These are phyloP conservation scores for Nineta flava DNA, from an alignment of 2,888 invertebrate genomes.

Conservation along the genomic window DNA sequence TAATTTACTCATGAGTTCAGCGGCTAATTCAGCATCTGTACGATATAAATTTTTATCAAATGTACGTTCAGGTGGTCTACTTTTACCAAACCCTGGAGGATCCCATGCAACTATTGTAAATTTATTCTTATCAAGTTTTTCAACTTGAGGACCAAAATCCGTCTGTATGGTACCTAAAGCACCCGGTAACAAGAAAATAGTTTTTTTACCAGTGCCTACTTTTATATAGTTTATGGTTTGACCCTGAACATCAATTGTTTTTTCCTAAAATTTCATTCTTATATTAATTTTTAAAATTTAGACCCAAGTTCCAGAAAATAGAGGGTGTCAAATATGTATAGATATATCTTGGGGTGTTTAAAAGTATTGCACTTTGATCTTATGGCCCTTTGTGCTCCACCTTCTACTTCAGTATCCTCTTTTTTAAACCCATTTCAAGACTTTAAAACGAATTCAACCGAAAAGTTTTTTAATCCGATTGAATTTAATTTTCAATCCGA, in stretches of 20 bases:
- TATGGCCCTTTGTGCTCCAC: too few relatives aligned
- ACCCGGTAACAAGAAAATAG: slow-evolving; percentile 60
- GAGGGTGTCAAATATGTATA: too few relatives aligned
- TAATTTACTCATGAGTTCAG: slow-evolving; percentile 55
- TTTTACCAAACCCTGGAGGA: slow-evolving; percentile 76
- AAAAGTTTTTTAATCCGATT: too few relatives aligned
- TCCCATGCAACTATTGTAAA: slow-evolving; percentile 63
- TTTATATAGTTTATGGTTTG: slow-evolving; percentile 43
- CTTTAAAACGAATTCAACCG: too few relatives aligned
- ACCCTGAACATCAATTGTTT: slow-evolving; percentile 42
- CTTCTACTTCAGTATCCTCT: too few relatives aligned
- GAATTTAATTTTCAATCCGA: too few relatives aligned
- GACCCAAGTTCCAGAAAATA: too few relatives aligned
- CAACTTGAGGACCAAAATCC: slow-evolving; percentile 65
- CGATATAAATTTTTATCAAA: slow-evolving; percentile 55
- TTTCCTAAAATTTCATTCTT: slow-evolving; percentile 39
- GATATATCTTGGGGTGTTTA: too few relatives aligned
- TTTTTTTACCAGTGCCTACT: slow-evolving; percentile 41
- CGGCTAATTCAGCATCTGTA: slow-evolving; percentile 55
- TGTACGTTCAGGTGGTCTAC: slow-evolving; percentile 58
- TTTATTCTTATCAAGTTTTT: slow-evolving; percentile 41
- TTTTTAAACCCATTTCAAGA: too few relatives aligned
- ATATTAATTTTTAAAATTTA: too few relatives aligned
- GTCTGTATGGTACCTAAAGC: slow-evolving; percentile 68
- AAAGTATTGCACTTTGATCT: too few relatives aligned